Conservation (phyloP, 2,113 vertebrate species). For the Spermophilus dauricus region DNA sequence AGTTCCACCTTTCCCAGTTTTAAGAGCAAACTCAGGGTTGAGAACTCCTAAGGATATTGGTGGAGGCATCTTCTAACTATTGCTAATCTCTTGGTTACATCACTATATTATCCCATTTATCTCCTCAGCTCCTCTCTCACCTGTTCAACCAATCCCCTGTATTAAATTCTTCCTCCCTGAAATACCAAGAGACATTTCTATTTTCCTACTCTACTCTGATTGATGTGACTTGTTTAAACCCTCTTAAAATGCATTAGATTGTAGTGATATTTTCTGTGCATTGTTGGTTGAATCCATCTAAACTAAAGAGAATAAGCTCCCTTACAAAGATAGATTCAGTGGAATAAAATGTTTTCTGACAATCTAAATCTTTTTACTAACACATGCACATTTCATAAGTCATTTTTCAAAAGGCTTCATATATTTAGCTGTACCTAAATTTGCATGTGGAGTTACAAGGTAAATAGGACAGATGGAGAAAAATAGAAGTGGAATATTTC, state of each 20-base stretch:
- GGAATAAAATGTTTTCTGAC: constrained; percentile 65
- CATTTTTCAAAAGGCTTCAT: constrained; percentile 66
- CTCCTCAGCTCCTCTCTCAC: neutral
- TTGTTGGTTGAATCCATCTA: neutral
- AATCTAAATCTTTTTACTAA: constrained; percentile 41
- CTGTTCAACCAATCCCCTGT: neutral
- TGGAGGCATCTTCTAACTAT: neutral
- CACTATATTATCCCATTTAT: neutral
- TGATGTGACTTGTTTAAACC: neutral
- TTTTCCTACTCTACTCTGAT: neutral
- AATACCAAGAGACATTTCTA: constrained; percentile 29
- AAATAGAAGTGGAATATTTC: constrained; percentile 77
- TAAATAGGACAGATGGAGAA: constrained; percentile 83
- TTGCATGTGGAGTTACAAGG: constrained; percentile 79
- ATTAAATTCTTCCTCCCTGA: neutral
- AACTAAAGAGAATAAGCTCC: neutral
- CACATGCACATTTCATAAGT: constrained; percentile 66
- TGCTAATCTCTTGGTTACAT: neutral
- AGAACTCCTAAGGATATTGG: accelerated
- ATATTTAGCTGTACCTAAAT: constrained; percentile 78
- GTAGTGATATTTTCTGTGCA: neutral
- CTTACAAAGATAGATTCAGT: constrained; percentile 5
- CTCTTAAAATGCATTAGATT: neutral
- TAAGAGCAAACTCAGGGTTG: neutral
- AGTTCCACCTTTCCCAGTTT: neutral